These are phyloP conservation scores for Horisme vitalbata DNA, from an alignment of 2,888 invertebrate species.

Conservation along the genomic window DNA sequence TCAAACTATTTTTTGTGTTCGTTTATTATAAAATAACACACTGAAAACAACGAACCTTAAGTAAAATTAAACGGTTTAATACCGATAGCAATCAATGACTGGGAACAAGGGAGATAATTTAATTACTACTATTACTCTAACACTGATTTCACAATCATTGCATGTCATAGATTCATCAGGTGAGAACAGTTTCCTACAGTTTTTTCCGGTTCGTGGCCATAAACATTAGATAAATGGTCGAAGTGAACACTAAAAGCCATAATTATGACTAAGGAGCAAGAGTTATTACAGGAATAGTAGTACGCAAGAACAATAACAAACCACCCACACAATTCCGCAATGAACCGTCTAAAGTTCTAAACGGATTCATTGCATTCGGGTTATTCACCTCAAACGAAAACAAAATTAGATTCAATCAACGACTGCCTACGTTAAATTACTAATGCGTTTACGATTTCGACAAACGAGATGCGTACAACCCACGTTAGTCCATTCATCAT, in stretches of 20 bases:
- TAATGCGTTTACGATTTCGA: constrained; percentile 69
- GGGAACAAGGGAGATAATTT: too few relatives aligned
- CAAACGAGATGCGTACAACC: constrained; percentile 34
- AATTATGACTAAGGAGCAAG: constrained; percentile 9
- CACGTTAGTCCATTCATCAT: constrained; percentile 36
- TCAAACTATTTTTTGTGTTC: too few relatives aligned
- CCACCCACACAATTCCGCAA: constrained; percentile 33
- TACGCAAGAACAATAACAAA: constrained; percentile 33
- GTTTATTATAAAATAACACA: too few relatives aligned
- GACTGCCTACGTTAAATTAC: constrained; percentile 66
- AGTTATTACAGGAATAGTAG: constrained; percentile 21
- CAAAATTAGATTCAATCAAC: constrained; percentile 74
- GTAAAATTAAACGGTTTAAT: too few relatives aligned
- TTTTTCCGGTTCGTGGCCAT: too few relatives aligned
- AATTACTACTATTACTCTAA: too few relatives aligned
- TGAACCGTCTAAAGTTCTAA: constrained; percentile 28
- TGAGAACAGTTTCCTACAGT: too few relatives aligned
- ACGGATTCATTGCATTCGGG: constrained; percentile 44
- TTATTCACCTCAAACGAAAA: constrained; percentile 70
- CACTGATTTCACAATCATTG: too few relatives aligned
- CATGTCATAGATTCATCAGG: too few relatives aligned
- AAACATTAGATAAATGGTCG: too few relatives aligned
- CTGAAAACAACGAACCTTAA: too few relatives aligned
- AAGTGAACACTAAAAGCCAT: neutral
- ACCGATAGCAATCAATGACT: too few relatives aligned